phyloP scores from a whole-genome alignment of 2,797 vertebrate genomes.

The Ctenopoma multispine region DNA sequence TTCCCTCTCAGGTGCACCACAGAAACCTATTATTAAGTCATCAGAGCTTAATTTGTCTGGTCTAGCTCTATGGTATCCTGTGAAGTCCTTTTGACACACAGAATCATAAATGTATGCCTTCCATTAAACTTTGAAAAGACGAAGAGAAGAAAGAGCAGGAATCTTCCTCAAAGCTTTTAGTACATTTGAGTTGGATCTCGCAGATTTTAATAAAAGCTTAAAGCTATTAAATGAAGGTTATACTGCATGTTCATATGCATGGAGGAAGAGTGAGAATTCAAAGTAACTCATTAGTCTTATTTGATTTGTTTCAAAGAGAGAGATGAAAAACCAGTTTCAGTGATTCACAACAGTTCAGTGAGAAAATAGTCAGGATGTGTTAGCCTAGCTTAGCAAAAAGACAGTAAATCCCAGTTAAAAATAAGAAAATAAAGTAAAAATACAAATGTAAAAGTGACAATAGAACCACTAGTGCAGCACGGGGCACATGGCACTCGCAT shows the following conservation, averaged over 20 bases:
- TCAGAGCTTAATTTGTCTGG: constrained; percentile 57
- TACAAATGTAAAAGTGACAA: too few relatives aligned
- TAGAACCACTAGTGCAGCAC: too few relatives aligned
- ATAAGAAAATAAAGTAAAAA: too few relatives aligned
- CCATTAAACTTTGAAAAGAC: constrained; percentile 48
- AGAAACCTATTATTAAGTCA: constrained; percentile 70
- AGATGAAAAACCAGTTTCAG: neutral
- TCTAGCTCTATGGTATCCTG: constrained; percentile 28
- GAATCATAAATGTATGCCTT: constrained; percentile 41
- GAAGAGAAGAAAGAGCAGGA: constrained; percentile 16
- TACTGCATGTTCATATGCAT: neutral
- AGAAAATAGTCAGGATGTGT: too few relatives aligned
- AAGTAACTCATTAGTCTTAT: neutral
- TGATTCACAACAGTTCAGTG: neutral
- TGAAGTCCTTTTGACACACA: constrained; percentile 45
- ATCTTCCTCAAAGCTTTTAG: constrained; percentile 33
- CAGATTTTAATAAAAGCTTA: constrained; percentile 39
- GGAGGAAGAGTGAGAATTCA: constrained; percentile 8
- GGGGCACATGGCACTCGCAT: too few relatives aligned
- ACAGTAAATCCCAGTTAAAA: too few relatives aligned
- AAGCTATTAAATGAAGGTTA: constrained; percentile 22
- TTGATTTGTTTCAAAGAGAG: neutral
- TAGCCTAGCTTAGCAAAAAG: too few relatives aligned
- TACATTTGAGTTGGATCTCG: constrained; percentile 28
- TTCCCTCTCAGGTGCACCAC: constrained; percentile 63